Percentiles rank a stretch among this genome's conserved stretches.
Conservation (phyloP, 1,140 invertebrate species). For the Pararge aegeria region DNA sequence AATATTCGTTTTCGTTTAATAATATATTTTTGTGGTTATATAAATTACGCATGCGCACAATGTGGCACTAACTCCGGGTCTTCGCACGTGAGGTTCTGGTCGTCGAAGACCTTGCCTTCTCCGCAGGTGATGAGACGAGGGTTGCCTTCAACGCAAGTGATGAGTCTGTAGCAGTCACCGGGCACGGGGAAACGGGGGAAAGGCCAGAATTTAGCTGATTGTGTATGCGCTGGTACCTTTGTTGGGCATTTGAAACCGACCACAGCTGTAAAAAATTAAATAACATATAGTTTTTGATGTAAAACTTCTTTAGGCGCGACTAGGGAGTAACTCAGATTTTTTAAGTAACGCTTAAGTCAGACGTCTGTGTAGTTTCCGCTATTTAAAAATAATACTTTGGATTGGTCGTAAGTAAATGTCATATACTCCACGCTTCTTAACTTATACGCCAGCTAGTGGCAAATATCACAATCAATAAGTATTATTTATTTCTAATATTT, state of each 20-base stretch:
- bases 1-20: constrained; percentile 37
- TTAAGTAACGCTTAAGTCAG: too few species aligned
- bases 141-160: constrained; percentile 93
- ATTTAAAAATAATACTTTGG: too few species aligned
- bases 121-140: constrained; percentile 92
- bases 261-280: constrained; percentile 79
- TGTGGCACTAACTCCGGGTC: constrained; percentile 88
- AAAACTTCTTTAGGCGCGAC: too few species aligned
- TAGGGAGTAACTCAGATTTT: too few species aligned
- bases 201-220: constrained; percentile 93
- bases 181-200: constrained; percentile 92
- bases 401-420: too few species aligned
- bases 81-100: constrained; percentile 89
- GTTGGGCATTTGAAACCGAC: constrained; percentile 92
- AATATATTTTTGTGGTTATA: constrained; percentile 41
- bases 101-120: constrained; percentile 92
- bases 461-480: too few species aligned
- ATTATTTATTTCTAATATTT: too few species aligned
- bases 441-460: too few species aligned
- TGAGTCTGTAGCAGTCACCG: constrained; percentile 90
- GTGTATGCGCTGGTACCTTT: constrained; percentile 88
- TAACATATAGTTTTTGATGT: too few species aligned
- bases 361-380: too few species aligned
- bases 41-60: constrained; percentile 62
- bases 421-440: too few species aligned